Conservation (phyloP, 2,113 vertebrate genomes). For the Zeus faber region DNA sequence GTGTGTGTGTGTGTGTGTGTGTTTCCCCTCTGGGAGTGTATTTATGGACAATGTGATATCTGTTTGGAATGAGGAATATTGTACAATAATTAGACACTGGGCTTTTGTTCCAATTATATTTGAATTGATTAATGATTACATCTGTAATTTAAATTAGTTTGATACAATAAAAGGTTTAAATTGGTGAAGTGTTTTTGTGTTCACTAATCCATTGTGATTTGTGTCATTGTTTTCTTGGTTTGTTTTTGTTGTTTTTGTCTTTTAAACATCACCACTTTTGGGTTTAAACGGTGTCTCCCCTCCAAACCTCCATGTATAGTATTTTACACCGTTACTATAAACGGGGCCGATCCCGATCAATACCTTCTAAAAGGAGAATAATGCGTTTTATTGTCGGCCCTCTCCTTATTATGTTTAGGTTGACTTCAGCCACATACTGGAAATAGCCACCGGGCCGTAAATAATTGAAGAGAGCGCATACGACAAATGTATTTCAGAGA, state of each 20-base stretch:
- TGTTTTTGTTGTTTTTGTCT: no score
- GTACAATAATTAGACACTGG: slow-evolving; percentile 32
- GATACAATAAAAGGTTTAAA: slow-evolving; percentile 70
- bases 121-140: slow-evolving; percentile 56
- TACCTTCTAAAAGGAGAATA: no score
- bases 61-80: slow-evolving; percentile 49
- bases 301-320: no score
- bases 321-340: no score
- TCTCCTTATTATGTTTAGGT: no score
- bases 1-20: not conserved
- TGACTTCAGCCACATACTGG: slow-evolving; percentile 39
- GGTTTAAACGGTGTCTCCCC: no score
- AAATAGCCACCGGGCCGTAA: slow-evolving; percentile 54
- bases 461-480: slow-evolving; percentile 59
- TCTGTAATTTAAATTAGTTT: slow-evolving; percentile 64
- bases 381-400: no score
- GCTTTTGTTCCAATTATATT: slow-evolving; percentile 50
- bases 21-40: slow-evolving; percentile 26
- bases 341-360: no score
- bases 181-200: slow-evolving; percentile 30
- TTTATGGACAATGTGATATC: slow-evolving; percentile 39
- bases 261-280: no score
- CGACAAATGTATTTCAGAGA: slow-evolving; percentile 71
- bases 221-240: no score
- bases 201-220: no score